Base-by-base conservation (phyloP, 2,888 invertebrate species). In the Heteromyza rotundicornis region DNA sequence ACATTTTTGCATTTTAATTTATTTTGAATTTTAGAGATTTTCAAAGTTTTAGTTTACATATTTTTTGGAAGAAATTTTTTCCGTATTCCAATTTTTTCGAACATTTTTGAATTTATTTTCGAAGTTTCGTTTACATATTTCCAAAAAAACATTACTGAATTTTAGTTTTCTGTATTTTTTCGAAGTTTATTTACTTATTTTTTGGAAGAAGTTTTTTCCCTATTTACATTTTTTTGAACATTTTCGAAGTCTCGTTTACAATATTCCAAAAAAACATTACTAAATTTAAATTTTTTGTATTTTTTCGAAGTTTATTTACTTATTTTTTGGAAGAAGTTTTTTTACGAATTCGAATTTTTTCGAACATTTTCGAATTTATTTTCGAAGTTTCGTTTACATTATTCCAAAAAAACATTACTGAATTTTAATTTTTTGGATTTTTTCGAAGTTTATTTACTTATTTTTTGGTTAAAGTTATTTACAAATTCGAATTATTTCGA, bases 51-150 rank as follows among this genome's bases (percentile, higher is more conserved):
- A n/a, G n/a, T n/a, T n/a, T n/a, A n/a, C n/a, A n/a, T n/a, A n/a
- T n/a, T n/a, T n/a, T n/a, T n/a, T n/a, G n/a, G n/a, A n/a, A n/a
- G n/a, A n/a, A n/a, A n/a, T n/a, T n/a, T n/a, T n/a, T n/a, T n/a
- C n/a, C n/a, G n/a, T n/a, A n/a, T n/a, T n/a, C n/a, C n/a, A n/a
- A n/a, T n/a, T n/a, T 56, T 44, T 56, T 36, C 3, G n/a, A 32
- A 22, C n/a, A n/a, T 16, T 59, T 32, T 59, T 14, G 12, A 52
- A 5, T 52, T 20, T n/a, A n/a, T n/a, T 22, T n/a, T 61, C 61
- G 44, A 32, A 32, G 5, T 32, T 66, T 67, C 65, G 64, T 60
- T 16, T 63, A 64, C 65, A 58, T 57, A 62, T 50, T 60, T 52
- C 51, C 52, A 44, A 32, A 63, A 62, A 57, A 59, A 63, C 50